Conservation (phyloP, 2,797 vertebrate genomes). For the Propithecus perrieri region DNA sequence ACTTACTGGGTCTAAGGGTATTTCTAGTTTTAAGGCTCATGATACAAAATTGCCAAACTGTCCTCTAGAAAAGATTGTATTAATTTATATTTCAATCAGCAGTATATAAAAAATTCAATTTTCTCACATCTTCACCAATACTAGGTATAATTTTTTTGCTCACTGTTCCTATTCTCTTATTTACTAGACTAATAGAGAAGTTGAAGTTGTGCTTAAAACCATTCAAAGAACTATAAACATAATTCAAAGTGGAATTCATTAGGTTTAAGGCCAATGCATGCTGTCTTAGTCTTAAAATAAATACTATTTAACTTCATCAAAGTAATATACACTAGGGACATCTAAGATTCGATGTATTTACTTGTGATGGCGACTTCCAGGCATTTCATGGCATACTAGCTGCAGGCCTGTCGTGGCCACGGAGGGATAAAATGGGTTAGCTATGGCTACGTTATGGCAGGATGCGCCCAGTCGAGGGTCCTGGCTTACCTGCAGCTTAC, state of each 20-base stretch:
- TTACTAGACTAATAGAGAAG: not conserved
- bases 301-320: not conserved
- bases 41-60: not conserved
- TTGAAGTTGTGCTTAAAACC: not conserved
- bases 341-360: accelerated
- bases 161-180: not conserved
- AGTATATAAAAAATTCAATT: not conserved
- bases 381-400: accelerated
- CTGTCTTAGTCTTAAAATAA: not conserved
- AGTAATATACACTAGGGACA: not conserved
- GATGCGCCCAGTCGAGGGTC: accelerated
- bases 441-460: accelerated
- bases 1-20: not conserved
- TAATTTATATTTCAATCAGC: not conserved
- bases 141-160: not conserved
- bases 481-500: slow-evolving; percentile 92
- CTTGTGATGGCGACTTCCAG: not conserved
- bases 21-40: not conserved
- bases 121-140: not conserved
- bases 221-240: not conserved
- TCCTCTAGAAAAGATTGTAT: not conserved
- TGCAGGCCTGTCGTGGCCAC: accelerated
- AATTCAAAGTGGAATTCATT: too few relatives aligned
- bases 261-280: too few relatives aligned
- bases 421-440: too few relatives aligned